Evolutionary conservation across 2,888 invertebrate species (phyloP).

Genomic region (Drosophila prolongata): DNA sequence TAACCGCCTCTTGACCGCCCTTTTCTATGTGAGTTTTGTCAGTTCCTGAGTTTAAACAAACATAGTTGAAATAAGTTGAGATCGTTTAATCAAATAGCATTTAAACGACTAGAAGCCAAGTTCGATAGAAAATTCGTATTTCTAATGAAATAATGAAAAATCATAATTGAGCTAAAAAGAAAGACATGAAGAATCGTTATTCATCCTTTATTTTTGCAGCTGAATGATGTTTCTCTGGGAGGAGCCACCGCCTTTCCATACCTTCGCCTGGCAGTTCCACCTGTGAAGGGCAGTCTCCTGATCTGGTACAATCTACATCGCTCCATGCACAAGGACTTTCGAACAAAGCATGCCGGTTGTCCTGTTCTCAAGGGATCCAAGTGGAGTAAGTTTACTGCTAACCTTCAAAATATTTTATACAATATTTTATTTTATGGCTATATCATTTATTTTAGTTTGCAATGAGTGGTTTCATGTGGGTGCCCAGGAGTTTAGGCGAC

Average conservation of each 20-base stretch:
- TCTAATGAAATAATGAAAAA: too few relatives aligned
- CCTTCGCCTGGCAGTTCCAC: constrained; percentile 93
- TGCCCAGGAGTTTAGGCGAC: constrained; percentile 91
- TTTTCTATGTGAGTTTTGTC: constrained; percentile 94
- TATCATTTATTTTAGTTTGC: constrained; percentile 85
- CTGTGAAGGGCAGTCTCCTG: constrained; percentile 95
- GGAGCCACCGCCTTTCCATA: constrained; percentile 98
- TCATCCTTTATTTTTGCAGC: constrained; percentile 85
- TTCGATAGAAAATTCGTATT: background rate
- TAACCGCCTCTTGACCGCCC: constrained; percentile 97
- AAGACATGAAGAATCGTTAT: too few relatives aligned
- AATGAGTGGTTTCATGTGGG: constrained; percentile 95
- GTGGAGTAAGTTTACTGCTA: constrained; percentile 90
- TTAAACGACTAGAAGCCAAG: too few relatives aligned
- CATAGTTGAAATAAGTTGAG: too few relatives aligned
- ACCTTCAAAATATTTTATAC: background rate
- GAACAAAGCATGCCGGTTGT: constrained; percentile 97
- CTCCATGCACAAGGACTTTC: constrained; percentile 94
- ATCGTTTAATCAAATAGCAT: too few relatives aligned
- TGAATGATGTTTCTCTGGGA: constrained; percentile 97
- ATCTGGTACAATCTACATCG: constrained; percentile 97
- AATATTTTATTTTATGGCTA: background rate
- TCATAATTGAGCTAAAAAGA: too few relatives aligned
- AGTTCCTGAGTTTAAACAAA: background rate
- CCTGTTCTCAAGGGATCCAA: constrained; percentile 98